Conservation (phyloP, 2,888 invertebrate species). For the Eupithecia dodoneata region DNA sequence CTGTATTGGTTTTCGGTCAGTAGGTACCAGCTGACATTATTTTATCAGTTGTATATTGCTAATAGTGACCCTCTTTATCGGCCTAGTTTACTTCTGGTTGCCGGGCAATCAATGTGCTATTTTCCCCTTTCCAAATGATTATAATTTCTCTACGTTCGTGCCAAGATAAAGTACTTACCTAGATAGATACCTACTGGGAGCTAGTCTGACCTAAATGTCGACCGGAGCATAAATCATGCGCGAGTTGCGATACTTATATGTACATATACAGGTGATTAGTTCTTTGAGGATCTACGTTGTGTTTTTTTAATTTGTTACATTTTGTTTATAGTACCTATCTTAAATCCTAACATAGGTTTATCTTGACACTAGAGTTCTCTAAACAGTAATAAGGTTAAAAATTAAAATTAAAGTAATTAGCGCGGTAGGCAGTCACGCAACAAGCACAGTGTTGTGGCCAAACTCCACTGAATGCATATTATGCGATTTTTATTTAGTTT, state of each 20-base stretch:
- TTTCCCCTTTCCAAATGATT: constrained; percentile 11
- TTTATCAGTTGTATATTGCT: neutral
- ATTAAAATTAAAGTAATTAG: no score
- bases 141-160: constrained; percentile 18
- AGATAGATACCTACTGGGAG: constrained; percentile 9
- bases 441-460: no score
- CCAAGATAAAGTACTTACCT: constrained; percentile 13
- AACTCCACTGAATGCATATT: no score
- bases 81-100: constrained; percentile 20
- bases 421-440: no score
- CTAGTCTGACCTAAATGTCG: constrained; percentile 26
- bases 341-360: no score
- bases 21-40: neutral
- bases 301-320: no score
- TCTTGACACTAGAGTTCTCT: no score
- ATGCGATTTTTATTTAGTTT: no score
- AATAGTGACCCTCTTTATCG: neutral
- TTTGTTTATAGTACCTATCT: no score
- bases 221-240: neutral
- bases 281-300: no score
- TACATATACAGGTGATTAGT: no score
- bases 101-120: constrained; percentile 15
- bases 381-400: no score
- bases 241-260: neutral
- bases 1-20: neutral